Base-by-base conservation (phyloP, 2,888 invertebrate species). In the Micoletzkya japonica region DNA sequence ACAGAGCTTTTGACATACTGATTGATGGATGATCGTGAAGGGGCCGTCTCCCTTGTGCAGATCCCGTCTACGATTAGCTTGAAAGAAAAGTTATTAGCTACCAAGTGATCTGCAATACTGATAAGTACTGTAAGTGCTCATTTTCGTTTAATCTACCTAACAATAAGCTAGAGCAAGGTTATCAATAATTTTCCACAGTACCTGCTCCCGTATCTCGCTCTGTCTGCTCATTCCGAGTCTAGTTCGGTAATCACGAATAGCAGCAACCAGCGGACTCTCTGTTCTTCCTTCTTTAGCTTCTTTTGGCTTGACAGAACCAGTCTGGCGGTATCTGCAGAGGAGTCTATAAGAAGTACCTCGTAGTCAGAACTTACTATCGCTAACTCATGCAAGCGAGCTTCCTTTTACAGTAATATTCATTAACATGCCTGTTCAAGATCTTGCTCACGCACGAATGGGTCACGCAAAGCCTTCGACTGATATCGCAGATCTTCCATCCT, bases 401-500 rank as follows among this genome's bases (percentile, higher is more conserved):
- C n/a, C n/a, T n/a, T n/a, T n/a, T n/a, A n/a, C n/a, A n/a, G n/a
- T n/a, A n/a, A 6, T 52, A 17, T 52, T 52, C 24, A 24, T 64
- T 24, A 24, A 20, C 71, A 20, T 56, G 82, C 81, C 84, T 72
- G 64, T 84, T 82, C 26, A 84, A 71, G 50, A 84, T 84, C 71
- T 84, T 84, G 72, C 81, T 81, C 58, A 84, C 84, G 71, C 84
- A 84, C 60, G 80, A 80, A 71, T 84, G 84, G 7, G 84, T 84
- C 20, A 84, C 82, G 70, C 81, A 82, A 4, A 84, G 72, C 34
- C 77, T 75, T 72, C 83, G 83, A 36, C 82, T 82, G 68, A 84
- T 84, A 70, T 84, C 84, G 73, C 84, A 84, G 28, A 84, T 84
- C 71, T 82, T 83, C 84, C 84, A 84, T 6, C 83, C 83, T 32